phyloP scores from a whole-genome alignment of 2,888 invertebrate genomes.

The Pristionchus japonicus region DNA sequence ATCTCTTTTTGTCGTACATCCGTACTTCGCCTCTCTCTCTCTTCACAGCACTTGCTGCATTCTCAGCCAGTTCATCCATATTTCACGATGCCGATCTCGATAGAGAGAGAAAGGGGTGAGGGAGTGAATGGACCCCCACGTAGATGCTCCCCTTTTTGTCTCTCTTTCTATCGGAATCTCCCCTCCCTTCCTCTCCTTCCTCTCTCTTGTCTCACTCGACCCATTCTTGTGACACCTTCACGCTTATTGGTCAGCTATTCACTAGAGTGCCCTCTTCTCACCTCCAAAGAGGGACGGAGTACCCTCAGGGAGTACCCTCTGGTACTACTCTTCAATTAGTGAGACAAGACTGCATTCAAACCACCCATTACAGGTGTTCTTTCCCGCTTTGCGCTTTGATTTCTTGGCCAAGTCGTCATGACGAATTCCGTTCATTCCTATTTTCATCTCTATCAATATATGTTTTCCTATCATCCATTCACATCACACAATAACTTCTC shows the following conservation, averaged over 20 bases:
- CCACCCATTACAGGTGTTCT: conserved; percentile 4
- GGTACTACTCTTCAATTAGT: not conserved
- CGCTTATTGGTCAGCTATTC: conserved; percentile 30
- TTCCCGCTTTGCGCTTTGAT: not conserved
- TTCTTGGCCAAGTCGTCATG: not conserved
- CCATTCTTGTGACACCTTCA: conserved; percentile 22
- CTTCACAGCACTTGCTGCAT: not conserved
- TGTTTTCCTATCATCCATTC: not conserved
- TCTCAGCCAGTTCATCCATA: conserved; percentile 6
- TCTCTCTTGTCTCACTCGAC: conserved; percentile 12
- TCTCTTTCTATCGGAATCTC: not conserved
- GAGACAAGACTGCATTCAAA: not conserved
- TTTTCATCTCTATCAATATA: not conserved
- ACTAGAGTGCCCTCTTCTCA: not conserved
- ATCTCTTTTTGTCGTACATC: not conserved
- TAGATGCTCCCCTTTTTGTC: conserved; percentile 27
- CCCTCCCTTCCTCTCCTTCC: not conserved
- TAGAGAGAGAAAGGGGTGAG: not conserved
- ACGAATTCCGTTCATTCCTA: not conserved
- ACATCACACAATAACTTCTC: not conserved
- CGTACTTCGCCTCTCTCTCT: not conserved
- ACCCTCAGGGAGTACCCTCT: too few species aligned
- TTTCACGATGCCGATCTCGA: not conserved
- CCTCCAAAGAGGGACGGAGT: not conserved
- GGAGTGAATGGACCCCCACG: conserved; percentile 13